Percentiles rank a stretch among this genome's conserved stretches.
Evolutionary conservation across 2,888 invertebrate genomes (phyloP).

Genomic region (Melinaea marsaeus): DNA sequence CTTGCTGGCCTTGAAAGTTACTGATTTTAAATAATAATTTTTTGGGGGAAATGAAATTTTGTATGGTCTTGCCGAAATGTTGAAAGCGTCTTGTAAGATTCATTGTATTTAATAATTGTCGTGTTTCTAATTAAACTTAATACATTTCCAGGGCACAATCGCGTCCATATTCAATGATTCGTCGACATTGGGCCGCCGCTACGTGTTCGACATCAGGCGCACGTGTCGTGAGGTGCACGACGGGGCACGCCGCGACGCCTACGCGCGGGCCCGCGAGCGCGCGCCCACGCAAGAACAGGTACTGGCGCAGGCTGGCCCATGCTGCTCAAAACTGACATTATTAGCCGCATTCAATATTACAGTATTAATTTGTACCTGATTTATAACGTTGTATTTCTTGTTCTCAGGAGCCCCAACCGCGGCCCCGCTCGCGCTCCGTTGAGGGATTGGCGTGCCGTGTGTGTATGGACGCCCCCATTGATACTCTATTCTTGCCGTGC

Average conservation of each 20-base stretch:
- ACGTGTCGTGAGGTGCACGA: conserved; percentile 95
- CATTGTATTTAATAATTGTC: neutral
- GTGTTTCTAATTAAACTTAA: conserved; percentile 1
- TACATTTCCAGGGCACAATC: conserved; percentile 83
- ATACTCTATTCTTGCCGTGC: conserved; percentile 91
- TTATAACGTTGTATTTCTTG: conserved; percentile 18
- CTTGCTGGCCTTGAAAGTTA: too few relatives aligned
- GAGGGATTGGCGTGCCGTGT: conserved; percentile 88
- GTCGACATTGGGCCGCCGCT: conserved; percentile 90
- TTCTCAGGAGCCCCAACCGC: conserved; percentile 50
- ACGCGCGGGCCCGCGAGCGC: conserved; percentile 55
- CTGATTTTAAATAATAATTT: too few relatives aligned
- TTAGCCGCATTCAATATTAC: neutral
- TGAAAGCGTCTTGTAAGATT: neutral
- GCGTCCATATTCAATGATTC: conserved; percentile 94
- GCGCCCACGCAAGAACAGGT: conserved; percentile 32
- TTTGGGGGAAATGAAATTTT: too few relatives aligned
- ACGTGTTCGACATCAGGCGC: conserved; percentile 92
- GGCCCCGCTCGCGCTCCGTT: conserved; percentile 50
- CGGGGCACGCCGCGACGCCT: conserved; percentile 87
- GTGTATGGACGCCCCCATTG: conserved; percentile 90
- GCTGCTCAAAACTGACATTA: neutral
- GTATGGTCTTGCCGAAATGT: neutral
- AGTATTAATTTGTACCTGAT: neutral
- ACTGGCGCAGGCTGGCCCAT: neutral